phyloP scores from a whole-genome alignment of 2,113 vertebrate species.

The Tiliqua scincoides region DNA sequence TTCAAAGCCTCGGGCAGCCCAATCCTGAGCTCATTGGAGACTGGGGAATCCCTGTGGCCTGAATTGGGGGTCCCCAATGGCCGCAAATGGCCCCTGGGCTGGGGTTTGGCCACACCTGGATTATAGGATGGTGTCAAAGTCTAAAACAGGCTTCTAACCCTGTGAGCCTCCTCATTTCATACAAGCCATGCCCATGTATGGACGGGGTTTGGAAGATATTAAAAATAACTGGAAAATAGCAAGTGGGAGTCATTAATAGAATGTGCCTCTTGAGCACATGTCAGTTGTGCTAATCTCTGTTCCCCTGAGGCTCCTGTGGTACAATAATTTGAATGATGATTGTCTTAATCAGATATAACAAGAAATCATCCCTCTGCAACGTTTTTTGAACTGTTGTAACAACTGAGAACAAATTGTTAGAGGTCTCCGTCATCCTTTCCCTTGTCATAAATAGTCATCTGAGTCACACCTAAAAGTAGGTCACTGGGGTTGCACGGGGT shows the following conservation, averaged over 20 bases:
- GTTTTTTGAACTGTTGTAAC: neutral
- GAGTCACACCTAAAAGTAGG: conserved; percentile 29
- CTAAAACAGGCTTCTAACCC: neutral
- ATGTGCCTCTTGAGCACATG: neutral
- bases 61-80: neutral
- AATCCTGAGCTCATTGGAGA: no score
- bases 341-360: neutral
- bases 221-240: neutral
- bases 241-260: no score
- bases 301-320: neutral
- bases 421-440: conserved; percentile 18
- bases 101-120: no score
- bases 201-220: neutral
- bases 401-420: neutral
- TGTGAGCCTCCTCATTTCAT: no score
- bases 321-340: neutral
- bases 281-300: neutral
- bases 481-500: conserved; percentile 1
- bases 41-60: neutral
- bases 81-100: no score
- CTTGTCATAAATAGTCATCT: conserved; percentile 17
- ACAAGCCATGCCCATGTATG: neutral
- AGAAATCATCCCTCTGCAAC: neutral
- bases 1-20: no score
- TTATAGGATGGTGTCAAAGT: neutral